Conservation (phyloP, 2,797 vertebrate genomes). For the Darevskia nairensis region DNA sequence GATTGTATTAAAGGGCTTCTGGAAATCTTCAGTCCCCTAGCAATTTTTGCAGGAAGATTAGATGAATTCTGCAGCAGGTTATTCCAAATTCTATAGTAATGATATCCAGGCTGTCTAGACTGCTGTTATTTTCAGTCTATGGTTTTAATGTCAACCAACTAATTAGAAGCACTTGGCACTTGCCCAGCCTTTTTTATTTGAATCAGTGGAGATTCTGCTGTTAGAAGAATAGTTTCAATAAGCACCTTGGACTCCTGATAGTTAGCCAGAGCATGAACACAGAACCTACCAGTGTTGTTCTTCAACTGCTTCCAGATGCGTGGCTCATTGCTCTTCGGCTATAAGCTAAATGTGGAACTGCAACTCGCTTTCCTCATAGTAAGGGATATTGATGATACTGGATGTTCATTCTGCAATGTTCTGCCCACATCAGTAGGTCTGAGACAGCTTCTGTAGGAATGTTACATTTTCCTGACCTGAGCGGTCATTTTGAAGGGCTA, state of each 20-base stretch:
- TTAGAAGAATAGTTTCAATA: constrained; percentile 1
- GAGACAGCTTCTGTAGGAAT: too few species aligned
- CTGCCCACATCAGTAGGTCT: too few species aligned
- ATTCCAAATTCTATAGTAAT: constrained; percentile 55
- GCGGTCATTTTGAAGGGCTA: not conserved
- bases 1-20: constrained; percentile 57
- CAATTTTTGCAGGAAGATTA: constrained; percentile 63
- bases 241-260: constrained; percentile 9
- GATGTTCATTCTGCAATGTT: too few species aligned
- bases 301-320: not conserved
- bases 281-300: not conserved
- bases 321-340: not conserved
- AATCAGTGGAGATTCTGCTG: constrained; percentile 32
- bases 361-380: not conserved
- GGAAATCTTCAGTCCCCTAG: constrained; percentile 59
- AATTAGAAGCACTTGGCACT: constrained; percentile 47
- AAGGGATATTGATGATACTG: not conserved
- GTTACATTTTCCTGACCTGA: not conserved
- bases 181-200: not conserved
- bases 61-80: constrained; percentile 66
- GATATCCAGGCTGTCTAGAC: constrained; percentile 62
- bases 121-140: constrained; percentile 51
- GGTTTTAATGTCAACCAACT: constrained; percentile 56
- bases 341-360: not conserved
- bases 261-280: not conserved